Evolutionary conservation across 2,113 vertebrate genomes (phyloP), one percentile per base, ranked within the genome.

Genomic region (Seriola rivoliana): DNA sequence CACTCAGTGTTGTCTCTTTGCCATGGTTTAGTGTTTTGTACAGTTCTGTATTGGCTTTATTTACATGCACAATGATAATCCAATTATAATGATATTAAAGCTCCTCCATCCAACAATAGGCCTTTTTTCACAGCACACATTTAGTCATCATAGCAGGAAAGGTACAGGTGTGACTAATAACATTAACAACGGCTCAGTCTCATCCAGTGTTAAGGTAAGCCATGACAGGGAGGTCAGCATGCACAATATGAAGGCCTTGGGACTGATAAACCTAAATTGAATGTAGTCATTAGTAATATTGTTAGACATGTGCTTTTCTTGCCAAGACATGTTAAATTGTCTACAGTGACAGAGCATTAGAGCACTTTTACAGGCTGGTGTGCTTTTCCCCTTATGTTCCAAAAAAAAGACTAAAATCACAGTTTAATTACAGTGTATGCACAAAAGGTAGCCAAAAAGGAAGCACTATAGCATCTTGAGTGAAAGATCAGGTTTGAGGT

Each of bases 401-500:
- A 54, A 73, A 73, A 29, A 16, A 68, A 32, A 2, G 66, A 60
- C 54, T 72, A 21, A 29, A 80, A 76, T 54, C 60, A 36, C 14
- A 13, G 19, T 55, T 80, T 57, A 71, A 67, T 66, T 66, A 40
- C 13, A 4, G 57, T 44, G 29, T 82, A 52, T 44, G 29, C 21
- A 71, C 44, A 63, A 71, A 82, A 54, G 29, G 67, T 25, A 62
- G 10, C 59, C n/a, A 42, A 23, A 42, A 2, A 17, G 38, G 55
- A 64, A 69, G 63, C 57, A 54, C 36, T 36, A 58, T 13, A 76
- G 54, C 57, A 84, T 68, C 32, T 44, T 5, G 4, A 54, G 32
- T 46, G 46, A 77, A 48, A 54, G 71, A 72, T 77, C 68, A 34
- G 40, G 68, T 77, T 63, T 52, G 54, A 67, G 55, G 72, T 60